Evolutionary conservation across 2,888 invertebrate genomes (phyloP).

Genomic region (Bugulina stolonifera): DNA sequence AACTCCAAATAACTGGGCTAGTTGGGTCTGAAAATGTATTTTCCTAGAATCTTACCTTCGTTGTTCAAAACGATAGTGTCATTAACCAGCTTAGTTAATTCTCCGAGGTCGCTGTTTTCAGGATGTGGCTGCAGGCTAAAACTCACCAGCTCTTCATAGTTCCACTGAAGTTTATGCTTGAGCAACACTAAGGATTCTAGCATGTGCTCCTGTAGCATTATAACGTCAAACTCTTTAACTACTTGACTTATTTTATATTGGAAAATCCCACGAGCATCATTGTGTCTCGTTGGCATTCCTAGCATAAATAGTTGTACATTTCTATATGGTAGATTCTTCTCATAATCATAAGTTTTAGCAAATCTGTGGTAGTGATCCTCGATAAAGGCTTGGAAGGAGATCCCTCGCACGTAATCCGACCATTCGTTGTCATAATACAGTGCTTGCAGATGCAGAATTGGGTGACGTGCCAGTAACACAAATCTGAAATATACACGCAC

Average conservation of each 20-base stretch:
- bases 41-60: neutral
- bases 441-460: slow-evolving; percentile 1
- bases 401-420: neutral
- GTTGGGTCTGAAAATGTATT: neutral
- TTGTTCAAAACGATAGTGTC: neutral
- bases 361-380: neutral
- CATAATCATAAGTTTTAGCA: neutral
- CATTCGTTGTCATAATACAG: slow-evolving; percentile 20
- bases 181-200: slow-evolving; percentile 10
- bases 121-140: neutral
- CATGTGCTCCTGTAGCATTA: slow-evolving; percentile 14
- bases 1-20: too few relatives aligned
- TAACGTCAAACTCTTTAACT: neutral
- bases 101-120: neutral
- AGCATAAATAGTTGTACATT: slow-evolving; percentile 16
- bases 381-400: neutral
- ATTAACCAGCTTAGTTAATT: neutral
- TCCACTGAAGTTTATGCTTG: neutral
- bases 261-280: neutral
- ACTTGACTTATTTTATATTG: neutral
- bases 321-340: neutral
- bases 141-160: neutral
- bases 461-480: neutral
- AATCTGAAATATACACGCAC: neutral
- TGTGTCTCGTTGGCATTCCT: neutral